Evolutionary conservation across 2,888 invertebrate species (phyloP).

Genomic region (Leucophora obtusa): DNA sequence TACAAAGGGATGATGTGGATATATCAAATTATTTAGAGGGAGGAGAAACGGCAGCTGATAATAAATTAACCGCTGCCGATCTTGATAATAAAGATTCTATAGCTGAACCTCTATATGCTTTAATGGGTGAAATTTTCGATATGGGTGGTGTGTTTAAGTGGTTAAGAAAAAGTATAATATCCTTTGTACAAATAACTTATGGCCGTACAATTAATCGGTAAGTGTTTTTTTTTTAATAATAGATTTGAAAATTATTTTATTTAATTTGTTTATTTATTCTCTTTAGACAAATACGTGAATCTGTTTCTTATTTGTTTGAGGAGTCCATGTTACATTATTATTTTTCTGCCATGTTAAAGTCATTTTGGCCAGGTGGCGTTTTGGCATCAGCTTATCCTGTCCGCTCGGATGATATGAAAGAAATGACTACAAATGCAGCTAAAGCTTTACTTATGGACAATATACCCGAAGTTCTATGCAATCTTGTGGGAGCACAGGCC

Average conservation of each 20-base stretch:
- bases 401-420: conserved; percentile 83
- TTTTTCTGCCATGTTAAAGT: conserved; percentile 88
- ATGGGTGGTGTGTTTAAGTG: conserved; percentile 93
- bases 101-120: conserved; percentile 92
- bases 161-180: conserved; percentile 91
- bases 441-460: conserved; percentile 82
- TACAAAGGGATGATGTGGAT: conserved; percentile 87
- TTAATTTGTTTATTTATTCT: background rate
- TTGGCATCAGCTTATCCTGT: conserved; percentile 80
- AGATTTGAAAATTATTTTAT: background rate
- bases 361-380: conserved; percentile 94
- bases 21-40: conserved; percentile 88
- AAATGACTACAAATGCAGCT: conserved; percentile 85
- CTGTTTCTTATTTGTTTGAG: conserved; percentile 91
- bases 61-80: conserved; percentile 79
- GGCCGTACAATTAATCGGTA: conserved; percentile 94
- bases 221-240: conserved; percentile 64
- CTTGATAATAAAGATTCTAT: conserved; percentile 89
- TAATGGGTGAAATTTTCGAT: conserved; percentile 94
- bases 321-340: conserved; percentile 95
- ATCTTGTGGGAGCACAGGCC: conserved; percentile 91
- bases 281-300: conserved; percentile 89
- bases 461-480: conserved; percentile 88
- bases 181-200: conserved; percentile 94
- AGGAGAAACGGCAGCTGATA: conserved; percentile 78